Percentiles rank a stretch among this genome's conserved stretches.
Evolutionary conservation across 2,888 invertebrate genomes (phyloP).

Genomic region (Pseudolycoriella hygida): DNA sequence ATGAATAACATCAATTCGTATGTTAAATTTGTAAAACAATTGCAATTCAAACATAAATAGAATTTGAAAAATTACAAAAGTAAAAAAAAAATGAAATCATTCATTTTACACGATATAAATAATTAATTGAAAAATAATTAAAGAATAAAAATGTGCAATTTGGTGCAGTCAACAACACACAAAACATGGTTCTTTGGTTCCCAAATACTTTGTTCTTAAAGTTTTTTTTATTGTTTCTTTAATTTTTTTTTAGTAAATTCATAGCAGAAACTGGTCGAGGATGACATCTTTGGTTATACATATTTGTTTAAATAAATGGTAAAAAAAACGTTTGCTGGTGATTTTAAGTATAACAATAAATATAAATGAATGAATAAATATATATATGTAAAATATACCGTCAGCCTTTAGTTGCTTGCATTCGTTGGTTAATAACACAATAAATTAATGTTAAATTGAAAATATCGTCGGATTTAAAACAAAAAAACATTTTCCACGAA

Average conservation of each 20-base stretch:
- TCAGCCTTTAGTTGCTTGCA: slow-evolving; percentile 4
- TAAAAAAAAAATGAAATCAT: slow-evolving; percentile 6
- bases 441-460: not conserved
- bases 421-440: slow-evolving; percentile 1
- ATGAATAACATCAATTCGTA: not conserved
- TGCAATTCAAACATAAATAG: slow-evolving; percentile 3
- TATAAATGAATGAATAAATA: no score
- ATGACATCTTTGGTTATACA: not conserved
- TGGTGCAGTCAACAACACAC: slow-evolving; percentile 15
- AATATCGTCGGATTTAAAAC: not conserved
- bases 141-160: slow-evolving; percentile 6
- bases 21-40: not conserved
- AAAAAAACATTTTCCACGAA: not conserved
- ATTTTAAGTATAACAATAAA: not conserved
- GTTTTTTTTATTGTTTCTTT: not conserved
- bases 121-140: slow-evolving; percentile 6
- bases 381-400: not conserved
- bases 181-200: slow-evolving; percentile 10
- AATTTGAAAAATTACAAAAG: slow-evolving; percentile 4
- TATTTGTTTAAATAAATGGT: not conserved
- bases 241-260: not conserved
- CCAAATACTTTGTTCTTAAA: slow-evolving; percentile 4
- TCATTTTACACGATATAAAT: slow-evolving; percentile 4
- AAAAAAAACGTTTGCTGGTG: not conserved
- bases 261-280: slow-evolving; percentile 1